A percentile compares a stretch with the other conserved stretches of the same genome.
Conservation (phyloP, 2,113 vertebrate genomes). For the Tachuris rubrigastra region DNA sequence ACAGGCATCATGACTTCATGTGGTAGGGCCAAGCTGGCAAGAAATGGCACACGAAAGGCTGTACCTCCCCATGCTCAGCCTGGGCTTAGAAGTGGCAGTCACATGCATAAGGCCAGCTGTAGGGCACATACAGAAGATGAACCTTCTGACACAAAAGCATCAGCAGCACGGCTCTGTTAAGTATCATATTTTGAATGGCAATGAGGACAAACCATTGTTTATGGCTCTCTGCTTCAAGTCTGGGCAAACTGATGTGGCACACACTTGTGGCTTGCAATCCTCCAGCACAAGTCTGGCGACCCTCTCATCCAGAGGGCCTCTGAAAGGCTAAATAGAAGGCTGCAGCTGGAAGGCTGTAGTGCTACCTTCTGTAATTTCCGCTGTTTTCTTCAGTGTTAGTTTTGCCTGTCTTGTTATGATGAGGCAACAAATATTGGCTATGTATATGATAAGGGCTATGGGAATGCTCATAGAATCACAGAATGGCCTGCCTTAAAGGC, state of each 20-base stretch:
- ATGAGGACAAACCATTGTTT: background rate
- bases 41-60: background rate
- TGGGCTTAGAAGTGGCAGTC: rapidly evolving
- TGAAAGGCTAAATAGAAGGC: background rate
- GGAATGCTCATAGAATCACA: background rate
- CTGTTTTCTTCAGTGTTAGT: background rate
- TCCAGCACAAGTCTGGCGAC: rapidly evolving
- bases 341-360: background rate
- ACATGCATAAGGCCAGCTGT: background rate
- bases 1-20: rapidly evolving
- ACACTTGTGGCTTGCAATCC: background rate
- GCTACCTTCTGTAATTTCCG: background rate
- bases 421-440: background rate
- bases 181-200: background rate
- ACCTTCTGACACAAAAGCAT: background rate
- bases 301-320: background rate
- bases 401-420: background rate
- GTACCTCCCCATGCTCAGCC: background rate
- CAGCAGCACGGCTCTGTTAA: background rate
- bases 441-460: background rate
- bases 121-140: background rate
- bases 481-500: background rate
- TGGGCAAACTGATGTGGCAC: background rate
- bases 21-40: background rate
- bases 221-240: background rate